phyloP scores from a whole-genome alignment of 1,140 invertebrate genomes.

The Achatina immaculata region DNA sequence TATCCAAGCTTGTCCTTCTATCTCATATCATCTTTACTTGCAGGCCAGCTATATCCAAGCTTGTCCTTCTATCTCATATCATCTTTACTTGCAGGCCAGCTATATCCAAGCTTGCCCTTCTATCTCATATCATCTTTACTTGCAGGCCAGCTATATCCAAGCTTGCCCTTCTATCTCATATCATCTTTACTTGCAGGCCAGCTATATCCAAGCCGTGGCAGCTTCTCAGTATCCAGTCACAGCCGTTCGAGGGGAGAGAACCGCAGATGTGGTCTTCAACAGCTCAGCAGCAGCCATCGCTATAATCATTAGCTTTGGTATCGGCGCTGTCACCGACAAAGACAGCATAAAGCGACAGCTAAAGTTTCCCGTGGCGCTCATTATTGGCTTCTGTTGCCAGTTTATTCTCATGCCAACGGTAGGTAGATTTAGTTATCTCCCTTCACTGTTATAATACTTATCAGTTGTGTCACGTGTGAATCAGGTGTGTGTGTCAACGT shows the following conservation, averaged over 20 bases:
- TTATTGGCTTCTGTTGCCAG: constrained; percentile 65
- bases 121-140: too few species aligned
- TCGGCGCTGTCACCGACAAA: constrained; percentile 66
- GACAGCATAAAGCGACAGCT: constrained; percentile 63
- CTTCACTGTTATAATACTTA: not conserved
- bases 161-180: too few species aligned
- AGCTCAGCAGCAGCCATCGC: constrained; percentile 62
- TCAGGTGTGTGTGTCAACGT: not conserved
- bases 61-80: too few species aligned
- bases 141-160: too few species aligned
- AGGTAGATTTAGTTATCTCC: constrained; percentile 38
- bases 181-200: constrained; percentile 34
- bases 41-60: too few species aligned
- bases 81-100: too few species aligned
- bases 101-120: too few species aligned
- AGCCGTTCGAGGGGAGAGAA: constrained; percentile 52
- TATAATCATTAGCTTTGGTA: constrained; percentile 68
- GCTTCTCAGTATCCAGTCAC: constrained; percentile 54
- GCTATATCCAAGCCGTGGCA: constrained; percentile 48
- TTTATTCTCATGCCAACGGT: constrained; percentile 68
- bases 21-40: too few species aligned
- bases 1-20: too few species aligned
- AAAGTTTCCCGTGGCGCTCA: constrained; percentile 62
- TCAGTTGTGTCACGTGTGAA: not conserved
- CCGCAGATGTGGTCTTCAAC: constrained; percentile 66